Base-by-base conservation (phyloP, 2,113 vertebrate species). In the Pelobates fuscus region DNA sequence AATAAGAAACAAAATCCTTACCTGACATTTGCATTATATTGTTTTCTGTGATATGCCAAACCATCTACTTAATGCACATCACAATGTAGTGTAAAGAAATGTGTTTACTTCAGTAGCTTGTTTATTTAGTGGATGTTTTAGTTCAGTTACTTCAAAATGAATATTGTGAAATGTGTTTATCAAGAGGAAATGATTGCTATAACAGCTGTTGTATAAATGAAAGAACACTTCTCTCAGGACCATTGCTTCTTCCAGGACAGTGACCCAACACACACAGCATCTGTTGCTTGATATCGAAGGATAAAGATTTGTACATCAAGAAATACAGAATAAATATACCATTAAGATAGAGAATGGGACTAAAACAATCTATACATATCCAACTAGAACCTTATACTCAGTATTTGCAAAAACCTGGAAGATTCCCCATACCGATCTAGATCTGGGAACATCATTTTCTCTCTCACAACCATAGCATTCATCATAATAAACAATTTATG, bases 121-220 rank as follows among this genome's bases (percentile, higher is more conserved):
- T 60, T 60, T 60, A 26, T 27, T 26, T 23, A 5, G 12, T 64
- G 64, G 15, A 64, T 52, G 43, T 59, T 75, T 66, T 75, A 67
- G 15, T 25, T 75, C 25, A 10, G 23, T 67, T 58, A 21, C 24
- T 58, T 27, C 12, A 43, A 58, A 59, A 67, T 76, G 41, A 75
- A 75, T 59, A 67, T 67, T 75, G 54, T 20, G 32, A n/a, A 60
- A 14, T 41, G 17, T 17, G 46, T 67, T 75, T 61, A 67, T 75
- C 37, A 60, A 67, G 37, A 44, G n/a, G 24, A 67, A 76, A 67
- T 58, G 30, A 60, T 52, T 67, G 37, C 26, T 46, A 14, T 67
- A 76, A 30, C 72, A 76, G 72, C 72, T 76, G 72, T 54, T 61
- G 64, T 67, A n/a, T 30, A 76, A 76, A 67, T 76, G 72, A 76